phyloP scores from a whole-genome alignment of 2,797 vertebrate genomes.

The Discoglossus pictus region DNA sequence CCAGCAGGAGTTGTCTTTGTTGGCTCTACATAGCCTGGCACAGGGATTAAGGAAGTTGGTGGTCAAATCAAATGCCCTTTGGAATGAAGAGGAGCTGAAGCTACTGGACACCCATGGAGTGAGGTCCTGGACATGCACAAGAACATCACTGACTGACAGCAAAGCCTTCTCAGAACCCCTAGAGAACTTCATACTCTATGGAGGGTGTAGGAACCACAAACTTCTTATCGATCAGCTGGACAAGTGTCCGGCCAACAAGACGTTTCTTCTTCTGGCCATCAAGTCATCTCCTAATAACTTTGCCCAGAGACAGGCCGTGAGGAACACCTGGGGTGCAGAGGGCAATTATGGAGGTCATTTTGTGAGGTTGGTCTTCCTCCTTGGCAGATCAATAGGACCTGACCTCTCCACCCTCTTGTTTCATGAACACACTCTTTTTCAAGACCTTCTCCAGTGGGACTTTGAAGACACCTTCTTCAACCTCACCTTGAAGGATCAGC shows the following conservation, averaged over 20 bases:
- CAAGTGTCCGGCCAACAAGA: conserved; percentile 60
- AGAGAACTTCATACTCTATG: conserved; percentile 70
- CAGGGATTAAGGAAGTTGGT: conserved; percentile 57
- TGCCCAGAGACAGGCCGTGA: conserved; percentile 74
- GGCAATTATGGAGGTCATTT: conserved; percentile 28
- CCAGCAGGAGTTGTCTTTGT: conserved; percentile 1
- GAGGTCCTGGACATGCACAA: conserved; percentile 54
- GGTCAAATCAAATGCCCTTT: conserved; percentile 69
- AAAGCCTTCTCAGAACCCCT: conserved; percentile 67
- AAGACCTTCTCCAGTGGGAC: conserved; percentile 83
- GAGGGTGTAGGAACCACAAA: conserved; percentile 70
- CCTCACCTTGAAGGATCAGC: conserved; percentile 78
- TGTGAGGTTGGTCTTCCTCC: conserved; percentile 74
- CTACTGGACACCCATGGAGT: conserved; percentile 57
- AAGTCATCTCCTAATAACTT: conserved; percentile 77
- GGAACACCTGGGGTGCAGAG: conserved; percentile 81
- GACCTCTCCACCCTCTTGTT: conserved; percentile 66
- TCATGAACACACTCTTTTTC: conserved; percentile 68
- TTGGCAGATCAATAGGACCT: conserved; percentile 66
- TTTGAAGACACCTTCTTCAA: conserved; percentile 81
- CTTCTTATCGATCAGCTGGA: conserved; percentile 67
- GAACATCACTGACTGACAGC: conserved; percentile 63
- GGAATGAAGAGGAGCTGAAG: conserved; percentile 76
- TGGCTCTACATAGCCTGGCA: conserved; percentile 52
- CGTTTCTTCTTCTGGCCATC: conserved; percentile 80